Evolutionary conservation across 2,888 invertebrate species (phyloP).

Genomic region (Rotaria magnacalcarata): DNA sequence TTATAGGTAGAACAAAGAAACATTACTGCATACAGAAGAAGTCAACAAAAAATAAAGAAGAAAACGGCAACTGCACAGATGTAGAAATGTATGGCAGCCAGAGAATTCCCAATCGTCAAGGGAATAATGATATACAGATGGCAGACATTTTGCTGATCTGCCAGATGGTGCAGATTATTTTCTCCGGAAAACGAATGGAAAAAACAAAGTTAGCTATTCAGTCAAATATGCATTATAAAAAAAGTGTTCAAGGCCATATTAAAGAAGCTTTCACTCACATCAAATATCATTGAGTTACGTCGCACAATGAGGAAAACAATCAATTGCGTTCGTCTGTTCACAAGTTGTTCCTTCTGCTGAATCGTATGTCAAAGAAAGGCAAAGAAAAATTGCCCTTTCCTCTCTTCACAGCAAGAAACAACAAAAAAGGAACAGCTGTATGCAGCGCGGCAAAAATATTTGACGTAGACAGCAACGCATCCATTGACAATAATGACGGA

Average conservation of each 20-base stretch:
- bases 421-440: not conserved
- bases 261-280: not conserved
- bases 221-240: not conserved
- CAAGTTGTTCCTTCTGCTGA: not conserved
- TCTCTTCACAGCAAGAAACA: not conserved
- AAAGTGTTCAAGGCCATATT: not conserved
- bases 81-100: not conserved
- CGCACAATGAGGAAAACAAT: not conserved
- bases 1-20: not conserved
- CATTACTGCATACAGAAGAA: not conserved
- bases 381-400: not conserved
- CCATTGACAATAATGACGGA: not conserved
- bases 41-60: not conserved
- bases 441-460: not conserved
- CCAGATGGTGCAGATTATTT: slow-evolving; percentile 29
- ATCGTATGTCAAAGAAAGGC: not conserved
- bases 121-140: slow-evolving; percentile 22
- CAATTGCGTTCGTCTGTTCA: not conserved
- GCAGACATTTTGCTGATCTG: slow-evolving; percentile 6
- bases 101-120: not conserved
- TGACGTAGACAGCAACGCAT: not conserved
- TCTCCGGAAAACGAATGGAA: not conserved
- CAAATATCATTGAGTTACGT: not conserved
- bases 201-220: not conserved
- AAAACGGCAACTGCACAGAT: not conserved